Evolutionary conservation across 2,888 invertebrate species (phyloP), one percentile per base, ranked within the genome.

Genomic region (Campoletis raptor): DNA sequence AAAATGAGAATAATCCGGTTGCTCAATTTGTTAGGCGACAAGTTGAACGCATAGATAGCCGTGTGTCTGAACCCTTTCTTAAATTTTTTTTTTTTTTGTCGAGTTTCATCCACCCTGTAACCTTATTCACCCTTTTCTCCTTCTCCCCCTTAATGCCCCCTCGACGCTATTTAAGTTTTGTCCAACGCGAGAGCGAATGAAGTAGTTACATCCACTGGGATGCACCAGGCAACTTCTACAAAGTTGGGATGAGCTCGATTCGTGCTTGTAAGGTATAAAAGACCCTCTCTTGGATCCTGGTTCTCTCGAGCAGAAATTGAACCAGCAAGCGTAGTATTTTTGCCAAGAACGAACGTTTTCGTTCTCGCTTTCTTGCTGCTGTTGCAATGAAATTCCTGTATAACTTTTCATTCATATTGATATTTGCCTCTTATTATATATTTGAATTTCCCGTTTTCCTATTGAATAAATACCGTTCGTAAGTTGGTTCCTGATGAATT

Each of bases 201-300:
- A 72, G 52, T 73, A 73, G 81, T 81, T 81, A 73, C 81, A 81
- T 52, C 66, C 81, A 52, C 40, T 61, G 40, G n/a, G 81, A 73
- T 81, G 81, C 66, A 67, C 30, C 67, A 24, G 36, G 42, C 74
- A 57, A 81, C 74, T 76, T 76, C 30, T 67, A 54, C 57, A 81
- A 81, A 81, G 81, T 81, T 81, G n/a, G 42, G 74, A 81, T 81
- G 76, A 81, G 67, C 67, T 54, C 66, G 66, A 74, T 76, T 67
- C 69, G 42, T 76, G 81, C 74, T 76, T 36, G 81, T 9, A n/a
- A 67, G 69, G 66, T 76, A 45, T 67, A 81, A 67, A 67, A 54
- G 73, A 69, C 74, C 54, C 67, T 57, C n/a, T 18, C 40, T 24
- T 15, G 67, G 37, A 30, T 52, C 42, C 15, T 40, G 40, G 52